Evolutionary conservation across 2,888 invertebrate species (phyloP).

Genomic region (Hymenopus coronatus): DNA sequence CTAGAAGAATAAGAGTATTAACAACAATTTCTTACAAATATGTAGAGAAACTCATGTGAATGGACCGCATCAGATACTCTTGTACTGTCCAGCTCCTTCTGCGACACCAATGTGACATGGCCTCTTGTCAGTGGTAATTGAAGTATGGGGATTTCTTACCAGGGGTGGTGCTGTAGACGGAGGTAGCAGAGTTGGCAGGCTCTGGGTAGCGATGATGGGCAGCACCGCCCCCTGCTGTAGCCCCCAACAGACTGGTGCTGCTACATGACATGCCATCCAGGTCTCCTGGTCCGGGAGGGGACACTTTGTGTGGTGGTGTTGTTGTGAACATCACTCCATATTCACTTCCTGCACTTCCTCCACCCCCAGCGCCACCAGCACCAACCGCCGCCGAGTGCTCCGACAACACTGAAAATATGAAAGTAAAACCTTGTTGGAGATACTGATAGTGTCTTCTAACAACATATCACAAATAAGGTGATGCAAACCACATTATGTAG

Average conservation of each 20-base stretch:
- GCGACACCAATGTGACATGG: too few relatives aligned
- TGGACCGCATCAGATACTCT: too few relatives aligned
- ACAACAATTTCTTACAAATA: too few relatives aligned
- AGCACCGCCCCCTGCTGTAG: background rate
- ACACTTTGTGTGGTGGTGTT: slow-evolving; percentile 23
- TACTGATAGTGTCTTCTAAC: too few relatives aligned
- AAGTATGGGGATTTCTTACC: background rate
- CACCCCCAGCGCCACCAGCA: background rate
- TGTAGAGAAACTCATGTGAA: too few relatives aligned
- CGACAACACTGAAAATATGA: slow-evolving; percentile 26
- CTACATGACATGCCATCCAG: slow-evolving; percentile 24
- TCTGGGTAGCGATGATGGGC: slow-evolving; percentile 1
- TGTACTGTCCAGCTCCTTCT: too few relatives aligned
- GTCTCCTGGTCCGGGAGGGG: slow-evolving; percentile 26
- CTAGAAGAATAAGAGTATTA: too few relatives aligned
- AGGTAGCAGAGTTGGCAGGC: slow-evolving; percentile 7
- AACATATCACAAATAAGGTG: too few relatives aligned
- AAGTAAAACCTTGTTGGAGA: background rate
- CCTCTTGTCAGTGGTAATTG: too few relatives aligned
- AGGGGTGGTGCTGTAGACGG: background rate
- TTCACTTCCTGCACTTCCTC: slow-evolving; percentile 17
- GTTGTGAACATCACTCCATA: slow-evolving; percentile 32
- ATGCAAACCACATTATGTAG: too few relatives aligned
- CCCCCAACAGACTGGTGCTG: slow-evolving; percentile 13
- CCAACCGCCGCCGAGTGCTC: slow-evolving; percentile 25